A percentile compares a stretch with the other conserved stretches of the same genome.
Evolutionary conservation across 2,797 vertebrate genomes (phyloP).

Genomic region (Gambelia wislizenii): DNA sequence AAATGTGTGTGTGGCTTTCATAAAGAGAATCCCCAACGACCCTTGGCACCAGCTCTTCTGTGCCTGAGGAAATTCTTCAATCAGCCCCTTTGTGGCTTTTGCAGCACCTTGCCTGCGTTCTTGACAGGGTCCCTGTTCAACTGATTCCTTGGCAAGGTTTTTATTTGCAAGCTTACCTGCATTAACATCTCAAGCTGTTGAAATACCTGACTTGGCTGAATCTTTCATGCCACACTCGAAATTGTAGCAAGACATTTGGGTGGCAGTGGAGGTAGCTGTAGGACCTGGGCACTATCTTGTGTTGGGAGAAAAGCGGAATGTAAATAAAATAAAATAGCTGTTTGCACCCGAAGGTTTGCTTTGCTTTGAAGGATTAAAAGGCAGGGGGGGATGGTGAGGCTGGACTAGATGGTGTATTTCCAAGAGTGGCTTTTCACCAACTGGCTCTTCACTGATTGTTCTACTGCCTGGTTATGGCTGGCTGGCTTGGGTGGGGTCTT

Average conservation of each 20-base stretch:
- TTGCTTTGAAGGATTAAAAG: no score
- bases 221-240: no score
- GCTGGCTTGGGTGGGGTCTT: background rate
- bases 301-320: background rate
- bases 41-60: background rate
- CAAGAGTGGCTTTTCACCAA: no score
- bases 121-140: background rate
- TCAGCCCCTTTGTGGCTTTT: background rate
- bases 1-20: no score
- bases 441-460: background rate
- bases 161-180: background rate
- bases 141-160: background rate
- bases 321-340: background rate
- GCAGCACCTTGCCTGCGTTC: background rate
- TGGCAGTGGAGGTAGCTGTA: background rate
- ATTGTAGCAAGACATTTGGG: no score
- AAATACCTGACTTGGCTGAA: background rate
- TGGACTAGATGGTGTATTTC: background rate
- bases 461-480: background rate
- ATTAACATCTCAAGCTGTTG: background rate
- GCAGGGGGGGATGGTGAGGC: background rate
- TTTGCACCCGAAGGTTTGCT: background rate
- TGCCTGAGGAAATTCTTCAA: background rate
- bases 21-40: no score
- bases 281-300: no score